These are phyloP conservation scores for Synaphobranchus kaupii DNA, from an alignment of 2,797 vertebrate genomes.

Conservation along the genomic window DNA sequence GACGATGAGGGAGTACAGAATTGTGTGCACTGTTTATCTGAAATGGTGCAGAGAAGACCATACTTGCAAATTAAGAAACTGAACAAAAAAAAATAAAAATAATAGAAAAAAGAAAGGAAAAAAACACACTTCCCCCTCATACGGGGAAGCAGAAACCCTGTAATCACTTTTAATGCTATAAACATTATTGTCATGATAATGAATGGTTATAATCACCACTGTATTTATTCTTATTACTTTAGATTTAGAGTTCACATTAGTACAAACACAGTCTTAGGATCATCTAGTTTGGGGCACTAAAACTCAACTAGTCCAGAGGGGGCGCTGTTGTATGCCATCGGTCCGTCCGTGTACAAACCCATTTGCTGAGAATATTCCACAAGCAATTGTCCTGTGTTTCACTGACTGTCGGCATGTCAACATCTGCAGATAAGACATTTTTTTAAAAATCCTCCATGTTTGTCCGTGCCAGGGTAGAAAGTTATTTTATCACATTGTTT, in stretches of 20 bases:
- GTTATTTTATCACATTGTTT: conserved; percentile 14
- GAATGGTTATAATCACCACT: conserved; percentile 76
- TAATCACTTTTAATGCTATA: conserved; percentile 71
- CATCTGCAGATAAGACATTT: background rate
- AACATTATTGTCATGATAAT: conserved; percentile 70
- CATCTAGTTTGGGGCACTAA: conserved; percentile 61
- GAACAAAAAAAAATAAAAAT: conserved; percentile 47
- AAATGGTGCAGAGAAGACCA: conserved; percentile 65
- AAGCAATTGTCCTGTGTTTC: conserved; percentile 58
- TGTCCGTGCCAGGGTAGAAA: conserved; percentile 40
- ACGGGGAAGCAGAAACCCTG: conserved; percentile 73
- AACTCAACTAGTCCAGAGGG: conserved; percentile 58
- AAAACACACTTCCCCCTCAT: conserved; percentile 52
- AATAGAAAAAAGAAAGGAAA: conserved; percentile 50
- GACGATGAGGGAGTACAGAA: conserved; percentile 47
- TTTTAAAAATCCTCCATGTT: conserved; percentile 26
- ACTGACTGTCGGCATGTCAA: conserved; percentile 53
- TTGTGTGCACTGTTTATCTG: conserved; percentile 66
- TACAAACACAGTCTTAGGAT: conserved; percentile 67
- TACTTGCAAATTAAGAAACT: conserved; percentile 60
- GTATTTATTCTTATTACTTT: conserved; percentile 54
- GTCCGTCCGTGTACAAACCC: background rate
- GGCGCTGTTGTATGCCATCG: conserved; percentile 40
- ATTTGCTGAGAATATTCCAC: conserved; percentile 43
- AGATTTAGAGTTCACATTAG: conserved; percentile 69